Evolutionary conservation across 2,113 vertebrate species (phyloP).

Genomic region (Siphamia tubifer): DNA sequence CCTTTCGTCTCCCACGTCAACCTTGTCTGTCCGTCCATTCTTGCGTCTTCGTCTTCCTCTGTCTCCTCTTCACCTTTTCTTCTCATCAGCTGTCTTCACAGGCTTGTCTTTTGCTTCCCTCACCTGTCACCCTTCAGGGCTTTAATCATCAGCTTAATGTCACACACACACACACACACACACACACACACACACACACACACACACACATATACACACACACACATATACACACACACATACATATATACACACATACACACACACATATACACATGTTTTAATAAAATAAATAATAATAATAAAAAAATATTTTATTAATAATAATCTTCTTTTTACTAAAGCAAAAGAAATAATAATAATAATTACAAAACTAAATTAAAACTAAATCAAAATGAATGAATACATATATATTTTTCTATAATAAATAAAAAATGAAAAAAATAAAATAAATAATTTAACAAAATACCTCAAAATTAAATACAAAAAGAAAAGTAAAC

Average conservation of each 20-base stretch:
- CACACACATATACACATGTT: background rate
- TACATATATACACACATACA: background rate
- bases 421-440: too few relatives aligned
- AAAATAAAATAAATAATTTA: too few relatives aligned
- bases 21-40: background rate
- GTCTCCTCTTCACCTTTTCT: constrained; percentile 3
- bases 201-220: background rate
- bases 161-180: constrained; percentile 23
- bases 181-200: too few relatives aligned
- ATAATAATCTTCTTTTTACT: too few relatives aligned
- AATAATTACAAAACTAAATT: too few relatives aligned
- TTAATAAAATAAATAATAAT: too few relatives aligned
- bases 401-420: too few relatives aligned
- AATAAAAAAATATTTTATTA: too few relatives aligned
- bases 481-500: too few relatives aligned
- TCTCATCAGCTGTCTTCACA: constrained; percentile 32
- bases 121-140: constrained; percentile 43
- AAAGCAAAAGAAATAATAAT: too few relatives aligned
- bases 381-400: too few relatives aligned
- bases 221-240: constrained; percentile 1
- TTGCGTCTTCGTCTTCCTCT: constrained; percentile 1
- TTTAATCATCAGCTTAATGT: constrained; percentile 64
- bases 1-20: background rate
- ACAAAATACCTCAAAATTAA: too few relatives aligned
- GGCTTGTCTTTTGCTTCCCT: constrained; percentile 19